phyloP scores from a whole-genome alignment of 2,113 vertebrate species.

The Calypte anna region DNA sequence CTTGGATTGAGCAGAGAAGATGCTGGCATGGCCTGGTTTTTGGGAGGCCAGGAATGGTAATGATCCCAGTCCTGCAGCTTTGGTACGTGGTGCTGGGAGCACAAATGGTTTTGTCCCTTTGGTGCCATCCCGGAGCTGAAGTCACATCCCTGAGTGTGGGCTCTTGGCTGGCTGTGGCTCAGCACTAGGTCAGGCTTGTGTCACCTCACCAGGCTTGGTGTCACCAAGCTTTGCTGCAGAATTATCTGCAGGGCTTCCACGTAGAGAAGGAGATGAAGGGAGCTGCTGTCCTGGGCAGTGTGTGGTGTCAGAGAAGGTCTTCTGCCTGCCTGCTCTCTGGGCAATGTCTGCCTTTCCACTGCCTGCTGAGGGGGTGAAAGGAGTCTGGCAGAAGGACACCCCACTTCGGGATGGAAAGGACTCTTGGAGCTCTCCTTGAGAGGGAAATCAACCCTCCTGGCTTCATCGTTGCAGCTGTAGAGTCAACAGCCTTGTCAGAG shows the following conservation, averaged over 20 bases:
- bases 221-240: neutral
- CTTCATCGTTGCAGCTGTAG: neutral
- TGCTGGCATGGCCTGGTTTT: neutral
- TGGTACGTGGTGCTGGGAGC: neutral
- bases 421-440: neutral
- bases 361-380: neutral
- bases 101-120: neutral
- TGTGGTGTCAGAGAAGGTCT: neutral
- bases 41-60: neutral
- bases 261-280: neutral
- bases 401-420: neutral
- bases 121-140: fast-evolving
- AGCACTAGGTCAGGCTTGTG: neutral
- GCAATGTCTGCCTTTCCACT: neutral
- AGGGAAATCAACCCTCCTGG: neutral
- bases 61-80: neutral
- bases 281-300: neutral
- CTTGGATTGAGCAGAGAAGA: neutral
- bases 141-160: neutral
- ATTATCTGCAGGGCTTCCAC: neutral
- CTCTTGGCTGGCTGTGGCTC: neutral
- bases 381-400: neutral
- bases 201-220: neutral
- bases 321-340: neutral
- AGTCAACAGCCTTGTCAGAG: neutral